These are phyloP conservation scores for Ditula angustiorana DNA, from an alignment of 2,888 invertebrate species.

Conservation along the genomic window DNA sequence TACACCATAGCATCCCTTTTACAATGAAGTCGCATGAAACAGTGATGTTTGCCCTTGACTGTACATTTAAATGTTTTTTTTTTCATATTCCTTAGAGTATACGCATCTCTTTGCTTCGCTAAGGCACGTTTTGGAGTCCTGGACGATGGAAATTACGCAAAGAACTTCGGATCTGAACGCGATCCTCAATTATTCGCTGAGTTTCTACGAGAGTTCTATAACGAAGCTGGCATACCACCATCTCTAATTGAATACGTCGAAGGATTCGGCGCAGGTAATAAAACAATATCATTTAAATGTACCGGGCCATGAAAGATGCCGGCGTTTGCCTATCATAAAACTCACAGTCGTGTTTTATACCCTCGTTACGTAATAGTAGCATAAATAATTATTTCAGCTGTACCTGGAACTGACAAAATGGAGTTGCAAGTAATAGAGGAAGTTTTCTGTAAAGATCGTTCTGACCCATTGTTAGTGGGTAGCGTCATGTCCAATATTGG, in stretches of 20 bases:
- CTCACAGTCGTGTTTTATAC: too few relatives aligned
- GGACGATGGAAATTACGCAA: background rate
- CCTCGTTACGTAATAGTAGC: too few relatives aligned
- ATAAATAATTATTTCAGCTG: constrained; percentile 5
- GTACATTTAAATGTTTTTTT: background rate
- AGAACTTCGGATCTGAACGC: background rate
- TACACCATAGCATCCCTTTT: too few relatives aligned
- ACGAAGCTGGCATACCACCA: constrained; percentile 83
- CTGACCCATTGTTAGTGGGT: constrained; percentile 78
- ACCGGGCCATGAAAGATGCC: too few relatives aligned
- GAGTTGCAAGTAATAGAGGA: constrained; percentile 83
- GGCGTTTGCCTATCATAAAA: too few relatives aligned
- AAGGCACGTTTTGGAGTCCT: constrained; percentile 15
- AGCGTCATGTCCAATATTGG: constrained; percentile 46
- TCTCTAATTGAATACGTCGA: constrained; percentile 84
- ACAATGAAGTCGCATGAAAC: too few relatives aligned
- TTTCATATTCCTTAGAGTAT: constrained; percentile 1
- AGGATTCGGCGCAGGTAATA: constrained; percentile 86
- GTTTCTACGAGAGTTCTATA: constrained; percentile 60
- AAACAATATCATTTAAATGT: background rate
- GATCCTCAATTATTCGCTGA: background rate
- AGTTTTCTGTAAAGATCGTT: constrained; percentile 74
- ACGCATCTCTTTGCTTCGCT: constrained; percentile 14
- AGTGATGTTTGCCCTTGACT: too few relatives aligned
- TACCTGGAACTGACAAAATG: constrained; percentile 61